Percentiles rank a stretch among this genome's conserved stretches.
These are phyloP conservation scores for Melozone crissalis DNA, from an alignment of 2,113 vertebrate species.

Conservation along the genomic window DNA sequence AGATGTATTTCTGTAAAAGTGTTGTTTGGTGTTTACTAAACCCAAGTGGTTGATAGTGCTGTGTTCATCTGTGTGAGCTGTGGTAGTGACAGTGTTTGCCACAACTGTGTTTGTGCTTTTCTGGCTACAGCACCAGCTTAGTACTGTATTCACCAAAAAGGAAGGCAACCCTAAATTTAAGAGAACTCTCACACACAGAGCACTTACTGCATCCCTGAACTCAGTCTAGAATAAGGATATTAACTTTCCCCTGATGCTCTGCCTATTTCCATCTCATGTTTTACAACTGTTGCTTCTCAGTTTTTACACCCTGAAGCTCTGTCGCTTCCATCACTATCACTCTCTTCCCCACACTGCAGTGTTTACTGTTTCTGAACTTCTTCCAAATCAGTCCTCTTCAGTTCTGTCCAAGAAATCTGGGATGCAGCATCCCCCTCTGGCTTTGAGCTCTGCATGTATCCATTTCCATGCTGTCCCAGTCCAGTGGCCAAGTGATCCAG, in stretches of 20 bases:
- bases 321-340: not conserved
- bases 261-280: not conserved
- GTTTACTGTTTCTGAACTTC: not conserved
- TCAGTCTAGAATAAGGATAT: not conserved
- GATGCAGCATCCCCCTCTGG: not conserved
- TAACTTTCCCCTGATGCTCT: not conserved
- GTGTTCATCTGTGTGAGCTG: not conserved
- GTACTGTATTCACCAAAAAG: slow-evolving; percentile 25
- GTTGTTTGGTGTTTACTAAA: not conserved
- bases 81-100: not conserved
- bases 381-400: not conserved
- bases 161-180: not conserved
- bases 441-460: not conserved
- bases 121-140: not conserved
- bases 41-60: not conserved
- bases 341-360: not conserved
- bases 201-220: not conserved
- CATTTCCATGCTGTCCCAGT: not conserved
- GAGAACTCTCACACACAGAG: not conserved
- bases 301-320: not conserved
- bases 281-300: not conserved
- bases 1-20: not conserved
- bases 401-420: not conserved
- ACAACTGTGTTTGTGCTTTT: not conserved
- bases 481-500: rapidly evolving